A percentile compares a stretch with the other conserved stretches of the same genome.
Evolutionary conservation across 2,888 invertebrate species (phyloP).

Genomic region (Cephus nigrinus): DNA sequence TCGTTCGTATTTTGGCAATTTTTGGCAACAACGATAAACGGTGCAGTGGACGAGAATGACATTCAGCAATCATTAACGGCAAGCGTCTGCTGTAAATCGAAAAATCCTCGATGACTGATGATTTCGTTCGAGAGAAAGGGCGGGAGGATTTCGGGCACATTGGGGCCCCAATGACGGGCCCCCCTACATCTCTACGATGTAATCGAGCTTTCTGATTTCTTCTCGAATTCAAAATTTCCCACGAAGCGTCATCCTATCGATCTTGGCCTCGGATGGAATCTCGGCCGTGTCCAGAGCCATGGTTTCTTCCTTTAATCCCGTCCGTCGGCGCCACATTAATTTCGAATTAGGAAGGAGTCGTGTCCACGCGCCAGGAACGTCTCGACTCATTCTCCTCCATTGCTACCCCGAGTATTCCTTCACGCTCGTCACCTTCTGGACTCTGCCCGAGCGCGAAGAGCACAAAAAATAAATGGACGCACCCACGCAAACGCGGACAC

Average conservation of each 20-base stretch:
- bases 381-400: not conserved
- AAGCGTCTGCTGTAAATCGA: not conserved
- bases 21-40: not conserved
- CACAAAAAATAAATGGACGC: not conserved
- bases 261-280: slow-evolving; percentile 24
- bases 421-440: not conserved
- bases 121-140: not conserved
- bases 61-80: not conserved
- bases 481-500: not conserved
- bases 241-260: slow-evolving; percentile 15
- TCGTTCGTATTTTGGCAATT: not conserved
- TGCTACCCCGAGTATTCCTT: not conserved
- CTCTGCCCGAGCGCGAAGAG: not conserved
- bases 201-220: slow-evolving; percentile 8
- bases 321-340: not conserved
- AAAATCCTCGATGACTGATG: not conserved
- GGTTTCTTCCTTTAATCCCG: not conserved
- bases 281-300: slow-evolving; percentile 6
- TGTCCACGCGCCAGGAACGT: not conserved
- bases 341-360: not conserved
- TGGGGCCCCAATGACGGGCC: slow-evolving; percentile 44
- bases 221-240: slow-evolving; percentile 16
- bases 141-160: slow-evolving; percentile 27
- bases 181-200: slow-evolving; percentile 42
- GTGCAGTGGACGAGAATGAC: not conserved